Evolutionary conservation across 2,888 invertebrate species (phyloP).

Genomic region (Drosophila falleni): DNA sequence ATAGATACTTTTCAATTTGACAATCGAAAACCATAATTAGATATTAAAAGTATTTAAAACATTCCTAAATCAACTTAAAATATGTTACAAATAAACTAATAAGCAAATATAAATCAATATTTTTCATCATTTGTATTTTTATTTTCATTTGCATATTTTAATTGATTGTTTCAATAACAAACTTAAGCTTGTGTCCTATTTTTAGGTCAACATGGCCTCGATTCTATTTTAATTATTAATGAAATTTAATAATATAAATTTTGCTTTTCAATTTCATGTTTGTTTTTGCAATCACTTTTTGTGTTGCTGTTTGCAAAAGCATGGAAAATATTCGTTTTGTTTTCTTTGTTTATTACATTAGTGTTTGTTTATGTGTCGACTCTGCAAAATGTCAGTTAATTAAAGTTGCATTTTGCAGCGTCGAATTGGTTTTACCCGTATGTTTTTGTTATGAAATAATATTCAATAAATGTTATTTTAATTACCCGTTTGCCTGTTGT

Average conservation of each 20-base stretch:
- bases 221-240: conserved; percentile 51
- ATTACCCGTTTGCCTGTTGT: conserved; percentile 45
- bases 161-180: conserved; percentile 12
- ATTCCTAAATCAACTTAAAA: not conserved
- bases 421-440: conserved; percentile 21
- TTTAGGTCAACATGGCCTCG: conserved; percentile 1
- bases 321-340: conserved; percentile 12
- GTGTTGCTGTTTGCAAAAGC: conserved; percentile 17
- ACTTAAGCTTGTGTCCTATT: not conserved
- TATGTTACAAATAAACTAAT: conserved; percentile 3
- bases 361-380: conserved; percentile 39
- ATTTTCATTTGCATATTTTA: conserved; percentile 23
- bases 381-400: conserved; percentile 53
- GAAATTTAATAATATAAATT: conserved; percentile 43
- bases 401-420: conserved; percentile 41
- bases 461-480: conserved; percentile 69
- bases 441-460: conserved; percentile 51
- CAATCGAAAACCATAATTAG: not conserved
- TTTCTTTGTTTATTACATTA: conserved; percentile 49
- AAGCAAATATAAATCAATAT: conserved; percentile 6
- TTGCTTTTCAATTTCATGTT: conserved; percentile 32
- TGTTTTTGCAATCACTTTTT: conserved; percentile 19
- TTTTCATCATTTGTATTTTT: conserved; percentile 1
- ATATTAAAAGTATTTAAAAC: not conserved
- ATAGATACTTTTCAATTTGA: not conserved